Conservation (phyloP, 2,113 vertebrate species). For the Rousettus leschenaultii region DNA sequence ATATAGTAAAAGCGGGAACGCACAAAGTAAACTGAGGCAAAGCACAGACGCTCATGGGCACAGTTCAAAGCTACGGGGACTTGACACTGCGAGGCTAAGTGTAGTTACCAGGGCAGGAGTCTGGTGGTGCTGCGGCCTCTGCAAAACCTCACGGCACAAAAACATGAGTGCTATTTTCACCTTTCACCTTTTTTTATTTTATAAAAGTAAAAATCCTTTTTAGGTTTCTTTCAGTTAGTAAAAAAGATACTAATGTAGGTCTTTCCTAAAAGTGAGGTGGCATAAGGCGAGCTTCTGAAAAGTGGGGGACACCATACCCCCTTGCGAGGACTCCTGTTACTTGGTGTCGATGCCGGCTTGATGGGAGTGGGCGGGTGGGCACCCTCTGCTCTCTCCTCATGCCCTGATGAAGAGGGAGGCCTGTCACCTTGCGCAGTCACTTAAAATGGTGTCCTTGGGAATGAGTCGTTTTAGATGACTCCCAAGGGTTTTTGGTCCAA, state of each 20-base stretch:
- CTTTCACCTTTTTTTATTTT: not conserved
- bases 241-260: no score
- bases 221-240: not conserved
- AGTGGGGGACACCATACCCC: not conserved
- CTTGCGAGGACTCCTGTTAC: no score
- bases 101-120: not conserved
- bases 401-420: not conserved
- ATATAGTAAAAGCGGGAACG: not conserved
- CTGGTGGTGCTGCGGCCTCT: not conserved
- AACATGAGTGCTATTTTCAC: not conserved
- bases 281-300: not conserved
- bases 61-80: not conserved
- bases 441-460: no score
- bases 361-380: not conserved
- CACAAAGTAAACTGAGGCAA: not conserved
- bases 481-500: not conserved
- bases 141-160: not conserved
- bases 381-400: not conserved
- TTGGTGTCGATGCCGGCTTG: not conserved
- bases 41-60: not conserved
- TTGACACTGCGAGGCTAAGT: not conserved
- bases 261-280: not conserved
- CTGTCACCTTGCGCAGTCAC: not conserved
- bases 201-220: not conserved
- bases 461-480: not conserved